Conservation (phyloP, 2,113 vertebrate species). For the Odocoileus virginianus region DNA sequence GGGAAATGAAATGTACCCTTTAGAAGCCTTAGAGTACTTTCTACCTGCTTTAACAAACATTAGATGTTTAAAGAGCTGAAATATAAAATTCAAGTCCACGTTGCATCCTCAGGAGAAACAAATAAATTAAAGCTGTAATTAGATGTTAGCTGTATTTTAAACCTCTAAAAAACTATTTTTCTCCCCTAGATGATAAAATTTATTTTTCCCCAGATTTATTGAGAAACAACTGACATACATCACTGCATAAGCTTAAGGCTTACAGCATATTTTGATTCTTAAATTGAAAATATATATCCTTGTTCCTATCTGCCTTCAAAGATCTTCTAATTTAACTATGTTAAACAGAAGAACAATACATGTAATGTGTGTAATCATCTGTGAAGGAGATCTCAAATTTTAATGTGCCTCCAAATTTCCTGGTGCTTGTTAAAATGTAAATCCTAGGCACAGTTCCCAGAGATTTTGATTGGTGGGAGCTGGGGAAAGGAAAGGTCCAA, state of each 20-base stretch:
- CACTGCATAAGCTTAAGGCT: neutral
- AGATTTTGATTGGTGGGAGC: neutral
- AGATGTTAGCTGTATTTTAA: slow-evolving; percentile 5
- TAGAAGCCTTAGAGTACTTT: neutral
- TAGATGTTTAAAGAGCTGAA: neutral
- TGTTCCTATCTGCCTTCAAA: neutral
- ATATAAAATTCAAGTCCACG: neutral
- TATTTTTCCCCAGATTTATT: neutral
- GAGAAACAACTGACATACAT: neutral
- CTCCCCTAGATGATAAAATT: neutral
- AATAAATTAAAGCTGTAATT: slow-evolving; percentile 3
- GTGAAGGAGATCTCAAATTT: neutral
- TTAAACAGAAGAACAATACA: neutral
- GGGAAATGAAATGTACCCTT: neutral
- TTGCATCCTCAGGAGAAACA: neutral
- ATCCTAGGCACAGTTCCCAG: neutral
- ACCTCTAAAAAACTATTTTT: neutral
- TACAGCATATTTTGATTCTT: neutral
- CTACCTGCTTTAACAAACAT: slow-evolving; percentile 6
- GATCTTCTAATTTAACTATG: neutral
- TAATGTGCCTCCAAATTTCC: neutral
- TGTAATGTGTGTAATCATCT: neutral
- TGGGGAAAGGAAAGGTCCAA: neutral
- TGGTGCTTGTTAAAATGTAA: neutral
- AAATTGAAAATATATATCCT: neutral